Base-by-base conservation (phyloP, 2,113 vertebrate species). In the Austrofundulus limnaeus region DNA sequence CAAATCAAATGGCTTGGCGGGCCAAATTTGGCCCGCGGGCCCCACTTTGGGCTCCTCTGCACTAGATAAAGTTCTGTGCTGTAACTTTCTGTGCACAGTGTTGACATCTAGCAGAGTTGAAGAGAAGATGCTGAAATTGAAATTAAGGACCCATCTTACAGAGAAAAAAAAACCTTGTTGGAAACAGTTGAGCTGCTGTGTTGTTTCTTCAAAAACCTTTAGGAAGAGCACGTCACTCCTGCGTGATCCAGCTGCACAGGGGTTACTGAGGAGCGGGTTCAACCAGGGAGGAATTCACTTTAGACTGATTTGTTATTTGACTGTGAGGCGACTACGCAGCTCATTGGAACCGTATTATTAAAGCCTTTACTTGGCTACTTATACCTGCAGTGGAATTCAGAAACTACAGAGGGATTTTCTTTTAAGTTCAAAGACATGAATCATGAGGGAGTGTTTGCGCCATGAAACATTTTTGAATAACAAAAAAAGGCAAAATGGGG, bases 351-450 rank as follows among this genome's bases (percentile, higher is more conserved):
- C 72, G 85, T 66, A 72, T 81, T 89, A 75, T 66, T 72, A 50
- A 77, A 73, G 60, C 53, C 38, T 45, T 4, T 28, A 34, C 82
- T 88, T 85, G 81, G 77, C 82, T 80, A 85, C 83, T 85, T 87
- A n/a, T 76, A 75, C 77, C 80, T 84, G 55, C 80, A 63, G 55
- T 82, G 89, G 91, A 91, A 90, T 90, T 89, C 75, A 84, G 70
- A 80, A 83, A 84, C 61, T 66, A 80, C 88, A 71, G 51, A 76
- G 71, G 81, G 79, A 87, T 92, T 91, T 88, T 68, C n/a, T 78
- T 74, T 81, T 79, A 81, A 90, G 86, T 90, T 88, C 87, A 62
- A 59, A 86, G 48, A 78, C 77, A 90, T 92, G 77, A 92, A 91
- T 92, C 89, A 88, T 61, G 74, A 53, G 58, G 68, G 75, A 88